Percentiles rank a stretch among this genome's conserved stretches.
Evolutionary conservation across 2,797 vertebrate species (phyloP).

Genomic region (Macrochelys suwanniensis): DNA sequence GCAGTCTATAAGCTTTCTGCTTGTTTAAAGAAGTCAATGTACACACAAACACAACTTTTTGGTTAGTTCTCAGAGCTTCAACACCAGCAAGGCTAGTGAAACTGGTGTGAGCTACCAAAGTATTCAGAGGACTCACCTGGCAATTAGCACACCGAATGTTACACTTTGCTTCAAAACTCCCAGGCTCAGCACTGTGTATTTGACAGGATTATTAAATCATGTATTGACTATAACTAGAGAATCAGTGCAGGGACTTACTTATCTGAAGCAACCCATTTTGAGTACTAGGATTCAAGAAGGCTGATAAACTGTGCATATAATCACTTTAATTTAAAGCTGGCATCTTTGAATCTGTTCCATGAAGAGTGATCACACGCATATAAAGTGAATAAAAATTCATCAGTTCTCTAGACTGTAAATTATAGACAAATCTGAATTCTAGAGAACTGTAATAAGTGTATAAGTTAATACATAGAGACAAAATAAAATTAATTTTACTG

Average conservation of each 20-base stretch:
- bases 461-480: slow-evolving; percentile 21
- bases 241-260: slow-evolving; percentile 30
- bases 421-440: slow-evolving; percentile 20
- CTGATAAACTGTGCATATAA: slow-evolving; percentile 46
- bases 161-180: slow-evolving; percentile 66
- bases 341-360: slow-evolving; percentile 20
- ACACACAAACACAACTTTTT: slow-evolving; percentile 9
- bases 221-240: slow-evolving; percentile 66
- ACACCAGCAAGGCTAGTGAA: slow-evolving; percentile 26
- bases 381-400: slow-evolving; percentile 28
- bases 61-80: slow-evolving; percentile 21
- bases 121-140: slow-evolving; percentile 21
- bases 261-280: slow-evolving; percentile 24
- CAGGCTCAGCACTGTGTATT: slow-evolving; percentile 52
- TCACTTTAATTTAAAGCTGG: slow-evolving; percentile 53
- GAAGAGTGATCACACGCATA: slow-evolving; percentile 28
- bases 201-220: slow-evolving; percentile 68
- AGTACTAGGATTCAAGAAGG: slow-evolving; percentile 52
- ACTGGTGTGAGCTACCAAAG: slow-evolving; percentile 48
- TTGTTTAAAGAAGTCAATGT: slow-evolving; percentile 33
- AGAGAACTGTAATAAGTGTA: slow-evolving; percentile 31
- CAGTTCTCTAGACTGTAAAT: not conserved
- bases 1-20: not conserved
- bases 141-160: slow-evolving; percentile 69
- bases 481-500: slow-evolving; percentile 27